These are phyloP conservation scores for Gymnarchus niloticus DNA, from an alignment of 2,113 vertebrate genomes.

Conservation along the genomic window DNA sequence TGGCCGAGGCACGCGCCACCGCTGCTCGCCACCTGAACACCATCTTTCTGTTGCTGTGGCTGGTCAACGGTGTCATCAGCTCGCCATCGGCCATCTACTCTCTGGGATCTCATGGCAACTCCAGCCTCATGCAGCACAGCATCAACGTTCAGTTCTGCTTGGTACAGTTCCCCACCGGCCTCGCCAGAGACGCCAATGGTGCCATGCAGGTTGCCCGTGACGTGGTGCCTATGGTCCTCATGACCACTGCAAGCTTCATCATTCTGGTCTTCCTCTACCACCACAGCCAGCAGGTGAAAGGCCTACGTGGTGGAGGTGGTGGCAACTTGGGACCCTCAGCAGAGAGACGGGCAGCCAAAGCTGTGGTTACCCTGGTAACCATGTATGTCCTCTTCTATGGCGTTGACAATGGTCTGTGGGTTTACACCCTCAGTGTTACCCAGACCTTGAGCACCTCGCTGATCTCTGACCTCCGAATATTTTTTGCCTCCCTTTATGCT, in stretches of 20 bases:
- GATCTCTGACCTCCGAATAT: slow-evolving; percentile 60
- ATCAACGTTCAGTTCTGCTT: slow-evolving; percentile 60
- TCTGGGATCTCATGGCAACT: slow-evolving; percentile 35
- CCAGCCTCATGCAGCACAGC: slow-evolving; percentile 30
- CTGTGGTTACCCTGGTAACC: slow-evolving; percentile 55
- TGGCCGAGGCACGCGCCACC: slow-evolving; percentile 40
- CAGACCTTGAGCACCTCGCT: slow-evolving; percentile 53
- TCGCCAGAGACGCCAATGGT: slow-evolving; percentile 48
- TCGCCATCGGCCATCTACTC: slow-evolving; percentile 47
- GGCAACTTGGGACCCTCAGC: slow-evolving; percentile 17
- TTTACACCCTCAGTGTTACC: slow-evolving; percentile 60
- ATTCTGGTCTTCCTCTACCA: slow-evolving; percentile 62
- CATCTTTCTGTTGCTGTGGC: slow-evolving; percentile 56
- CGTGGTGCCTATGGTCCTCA: slow-evolving; percentile 60
- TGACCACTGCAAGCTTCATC: slow-evolving; percentile 56
- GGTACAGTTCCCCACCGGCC: slow-evolving; percentile 51
- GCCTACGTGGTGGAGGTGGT: slow-evolving; percentile 34
- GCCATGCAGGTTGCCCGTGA: slow-evolving; percentile 56
- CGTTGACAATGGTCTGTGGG: slow-evolving; percentile 63
- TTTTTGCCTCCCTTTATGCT: slow-evolving; percentile 62
- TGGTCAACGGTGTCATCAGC: slow-evolving; percentile 54
- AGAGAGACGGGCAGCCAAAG: slow-evolving; percentile 56
- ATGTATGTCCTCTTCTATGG: slow-evolving; percentile 60
- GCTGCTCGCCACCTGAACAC: slow-evolving; percentile 40
- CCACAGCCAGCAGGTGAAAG: slow-evolving; percentile 54